A percentile compares a stretch with the other conserved stretches of the same genome.
Evolutionary conservation across 2,797 vertebrate genomes (phyloP).

Genomic region (Sciaenops ocellatus): DNA sequence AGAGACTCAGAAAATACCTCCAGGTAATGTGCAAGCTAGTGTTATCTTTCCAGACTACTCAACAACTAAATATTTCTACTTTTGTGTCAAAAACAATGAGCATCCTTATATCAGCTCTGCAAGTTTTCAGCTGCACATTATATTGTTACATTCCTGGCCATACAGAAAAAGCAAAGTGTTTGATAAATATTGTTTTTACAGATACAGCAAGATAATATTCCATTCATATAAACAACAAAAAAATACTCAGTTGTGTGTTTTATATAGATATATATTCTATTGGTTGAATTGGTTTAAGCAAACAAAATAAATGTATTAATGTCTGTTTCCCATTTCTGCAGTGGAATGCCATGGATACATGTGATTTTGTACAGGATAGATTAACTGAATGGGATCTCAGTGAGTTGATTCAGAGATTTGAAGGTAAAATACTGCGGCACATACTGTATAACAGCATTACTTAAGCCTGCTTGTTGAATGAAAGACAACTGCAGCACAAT

Average conservation of each 20-base stretch:
- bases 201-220: too few species aligned
- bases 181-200: too few species aligned
- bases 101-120: background rate
- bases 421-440: constrained; percentile 24
- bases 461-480: background rate
- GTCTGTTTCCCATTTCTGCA: background rate
- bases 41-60: background rate
- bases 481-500: background rate
- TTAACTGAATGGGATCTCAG: constrained; percentile 39
- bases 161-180: background rate
- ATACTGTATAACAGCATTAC: background rate
- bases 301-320: background rate
- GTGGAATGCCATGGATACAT: background rate
- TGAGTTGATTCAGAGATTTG: constrained; percentile 33
- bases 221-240: too few species aligned
- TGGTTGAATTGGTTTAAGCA: background rate
- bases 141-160: background rate
- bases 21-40: constrained; percentile 15
- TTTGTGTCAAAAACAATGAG: background rate
- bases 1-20: constrained; percentile 23
- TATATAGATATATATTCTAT: background rate
- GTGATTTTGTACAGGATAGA: constrained; percentile 27
- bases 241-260: background rate
- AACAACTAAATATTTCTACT: background rate
- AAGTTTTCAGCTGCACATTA: background rate